Base-by-base conservation (phyloP, 1,140 invertebrate genomes). In the Drosophila ironensis region DNA sequence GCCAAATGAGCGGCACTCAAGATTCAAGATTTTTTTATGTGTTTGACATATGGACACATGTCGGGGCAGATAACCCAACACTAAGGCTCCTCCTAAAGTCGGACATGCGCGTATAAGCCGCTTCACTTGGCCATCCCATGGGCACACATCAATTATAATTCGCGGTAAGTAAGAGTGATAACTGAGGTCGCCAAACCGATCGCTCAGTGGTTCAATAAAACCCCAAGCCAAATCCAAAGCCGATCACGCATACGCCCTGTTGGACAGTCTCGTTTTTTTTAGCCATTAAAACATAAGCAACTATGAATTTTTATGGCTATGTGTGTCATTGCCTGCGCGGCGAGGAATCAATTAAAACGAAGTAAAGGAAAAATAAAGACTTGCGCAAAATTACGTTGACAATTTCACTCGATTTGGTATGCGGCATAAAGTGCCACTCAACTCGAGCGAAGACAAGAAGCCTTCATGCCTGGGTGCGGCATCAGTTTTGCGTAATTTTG, bases 121-220 rank as follows among this genome's bases (percentile, higher is more conserved):
- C 42, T 51, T 27, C 35, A 30, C 74, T 73, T 73, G 81, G 61
- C 66, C 81, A 84, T 80, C 72, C 41, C 48, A 61, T 48, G 76
- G 61, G 67, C 54, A 78, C 44, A 78, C 59, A 84, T 86, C 64
- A 80, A 69, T 86, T 72, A 80, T 75, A 86, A 80, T 72, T 86
- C 80, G 59, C 71, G 56, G 84, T 86, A 86, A 86, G 80, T 87
- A 87, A 86, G 80, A 86, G 81, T 86, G 80, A 86, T 87, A 86
- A 86, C 75, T 87, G 74, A 86, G 80, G 80, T 80, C 80, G 80
- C 66, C 59, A 25, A 16, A 28, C 57, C 35, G 45, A 61, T 42
- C 57, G 56, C 47, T 47, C 57, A 60, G 40, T 38, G 54, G 63
- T 72, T 78, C 75, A 70, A 78, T 80, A 69, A 69, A 80, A 77